Conservation (phyloP, 2,888 invertebrate genomes). For the Rhaphigaster nebulosa region DNA sequence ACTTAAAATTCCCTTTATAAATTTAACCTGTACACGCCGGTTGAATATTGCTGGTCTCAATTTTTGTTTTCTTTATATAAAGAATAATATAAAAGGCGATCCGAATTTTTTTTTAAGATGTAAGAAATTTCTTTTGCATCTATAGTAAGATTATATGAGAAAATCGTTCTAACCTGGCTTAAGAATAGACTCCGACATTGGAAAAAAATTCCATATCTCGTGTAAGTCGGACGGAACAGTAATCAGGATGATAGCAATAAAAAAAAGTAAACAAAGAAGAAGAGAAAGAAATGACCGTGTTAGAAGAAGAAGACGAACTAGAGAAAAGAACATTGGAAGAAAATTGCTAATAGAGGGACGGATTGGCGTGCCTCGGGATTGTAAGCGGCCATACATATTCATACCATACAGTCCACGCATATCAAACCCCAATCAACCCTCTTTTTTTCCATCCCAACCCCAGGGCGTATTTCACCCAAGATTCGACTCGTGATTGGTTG, state of each 20-base stretch:
- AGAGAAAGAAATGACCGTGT: not conserved
- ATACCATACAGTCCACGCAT: not conserved
- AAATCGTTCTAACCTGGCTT: not conserved
- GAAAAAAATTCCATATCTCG: not conserved
- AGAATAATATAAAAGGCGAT: too few species aligned
- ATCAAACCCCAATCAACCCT: constrained; percentile 42
- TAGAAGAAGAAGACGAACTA: constrained; percentile 1
- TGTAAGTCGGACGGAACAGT: not conserved
- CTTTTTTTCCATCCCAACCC: constrained; percentile 20
- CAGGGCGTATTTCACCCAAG: constrained; percentile 13
- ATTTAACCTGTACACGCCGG: too few species aligned
- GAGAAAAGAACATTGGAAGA: constrained; percentile 19
- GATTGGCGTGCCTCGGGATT: not conserved
- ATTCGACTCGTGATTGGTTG: constrained; percentile 27
- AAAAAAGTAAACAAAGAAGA: not conserved
- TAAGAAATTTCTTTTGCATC: too few species aligned
- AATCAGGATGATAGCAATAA: not conserved
- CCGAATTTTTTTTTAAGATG: too few species aligned
- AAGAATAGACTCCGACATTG: too few species aligned
- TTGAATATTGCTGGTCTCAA: too few species aligned
- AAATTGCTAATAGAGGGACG: not conserved
- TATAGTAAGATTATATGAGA: not conserved
- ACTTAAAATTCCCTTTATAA: too few species aligned
- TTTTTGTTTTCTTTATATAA: too few species aligned
- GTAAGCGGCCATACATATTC: constrained; percentile 39